Evolutionary conservation across 2,888 invertebrate genomes (phyloP).

Genomic region (Cistogaster globosa): DNA sequence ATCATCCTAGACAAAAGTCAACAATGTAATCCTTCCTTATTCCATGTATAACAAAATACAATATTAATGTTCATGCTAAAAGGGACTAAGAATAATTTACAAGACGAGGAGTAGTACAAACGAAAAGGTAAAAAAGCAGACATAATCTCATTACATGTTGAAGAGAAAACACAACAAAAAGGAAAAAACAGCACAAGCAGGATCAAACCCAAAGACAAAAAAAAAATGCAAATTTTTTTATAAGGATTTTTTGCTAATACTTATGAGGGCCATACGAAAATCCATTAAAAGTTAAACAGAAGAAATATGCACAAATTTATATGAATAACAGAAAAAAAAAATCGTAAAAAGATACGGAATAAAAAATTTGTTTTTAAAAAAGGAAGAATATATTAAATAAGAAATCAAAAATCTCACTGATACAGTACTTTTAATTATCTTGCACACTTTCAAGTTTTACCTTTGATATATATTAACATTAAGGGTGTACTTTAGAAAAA

Average conservation of each 20-base stretch:
- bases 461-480: no score
- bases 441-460: no score
- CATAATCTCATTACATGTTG: constrained; percentile 59
- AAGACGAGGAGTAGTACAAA: neutral
- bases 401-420: no score
- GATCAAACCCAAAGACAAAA: constrained; percentile 16
- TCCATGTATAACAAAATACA: constrained; percentile 59
- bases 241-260: constrained; percentile 35
- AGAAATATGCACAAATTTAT: constrained; percentile 3
- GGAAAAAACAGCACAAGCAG: no score
- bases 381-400: no score
- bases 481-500: no score
- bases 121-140: constrained; percentile 28
- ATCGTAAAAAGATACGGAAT: constrained; percentile 18
- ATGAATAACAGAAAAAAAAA: constrained; percentile 16
- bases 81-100: neutral
- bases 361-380: neutral
- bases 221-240: constrained; percentile 54
- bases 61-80: constrained; percentile 47
- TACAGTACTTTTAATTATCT: no score
- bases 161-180: constrained; percentile 25
- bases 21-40: constrained; percentile 66
- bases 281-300: constrained; percentile 15
- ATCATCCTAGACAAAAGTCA: constrained; percentile 51
- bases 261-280: constrained; percentile 20